phyloP scores from a whole-genome alignment of 1,140 invertebrate species.

The Teleogryllus occipitalis region DNA sequence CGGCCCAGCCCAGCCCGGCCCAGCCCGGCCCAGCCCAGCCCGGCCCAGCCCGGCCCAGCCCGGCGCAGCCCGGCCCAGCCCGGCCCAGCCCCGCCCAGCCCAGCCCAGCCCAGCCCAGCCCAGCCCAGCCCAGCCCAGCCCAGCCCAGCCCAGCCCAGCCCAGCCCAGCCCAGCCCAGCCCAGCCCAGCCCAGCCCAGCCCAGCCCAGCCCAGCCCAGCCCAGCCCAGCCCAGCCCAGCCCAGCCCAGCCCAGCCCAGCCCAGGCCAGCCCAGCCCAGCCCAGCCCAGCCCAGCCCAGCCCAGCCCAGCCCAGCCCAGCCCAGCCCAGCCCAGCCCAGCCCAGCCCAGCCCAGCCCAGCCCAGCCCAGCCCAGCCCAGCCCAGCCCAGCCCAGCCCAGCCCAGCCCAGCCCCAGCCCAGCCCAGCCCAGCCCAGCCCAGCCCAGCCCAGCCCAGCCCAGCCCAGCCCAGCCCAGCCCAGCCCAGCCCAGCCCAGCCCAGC shows the following conservation, averaged over 20 bases:
- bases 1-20: too few species aligned
- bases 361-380: conserved; percentile 11
- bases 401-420: too few species aligned
- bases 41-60: too few species aligned
- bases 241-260: conserved; percentile 7
- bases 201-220: conserved; percentile 5
- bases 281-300: not conserved
- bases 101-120: conserved; percentile 12
- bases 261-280: conserved; percentile 9
- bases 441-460: conserved; percentile 16
- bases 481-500: too few species aligned
- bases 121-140: conserved; percentile 2
- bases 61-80: too few species aligned
- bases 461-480: conserved; percentile 23
- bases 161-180: conserved; percentile 5
- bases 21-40: too few species aligned
- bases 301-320: conserved; percentile 26
- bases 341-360: conserved; percentile 22
- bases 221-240: conserved; percentile 7
- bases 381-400: conserved; percentile 24
- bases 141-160: conserved; percentile 9
- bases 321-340: conserved; percentile 23
- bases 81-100: too few species aligned
- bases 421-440: conserved; percentile 25
- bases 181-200: conserved; percentile 2